Evolutionary conservation across 2,113 vertebrate species (phyloP).

Genomic region (Machaerirhynchus nigripectus): DNA sequence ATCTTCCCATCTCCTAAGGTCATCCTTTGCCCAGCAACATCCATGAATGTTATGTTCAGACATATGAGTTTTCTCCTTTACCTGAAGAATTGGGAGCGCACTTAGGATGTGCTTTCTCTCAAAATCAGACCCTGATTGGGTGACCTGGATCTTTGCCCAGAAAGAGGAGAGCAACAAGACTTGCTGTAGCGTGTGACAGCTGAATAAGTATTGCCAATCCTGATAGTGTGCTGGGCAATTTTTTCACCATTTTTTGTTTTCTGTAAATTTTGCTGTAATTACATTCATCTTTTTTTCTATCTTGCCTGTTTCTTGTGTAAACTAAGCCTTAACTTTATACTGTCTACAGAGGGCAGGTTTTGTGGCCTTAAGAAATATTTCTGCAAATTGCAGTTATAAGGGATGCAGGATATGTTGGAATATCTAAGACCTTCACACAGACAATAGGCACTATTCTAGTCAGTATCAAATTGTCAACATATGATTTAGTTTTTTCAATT

Average conservation of each 20-base stretch:
- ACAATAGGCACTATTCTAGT: background rate
- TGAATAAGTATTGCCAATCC: background rate
- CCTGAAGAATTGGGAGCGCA: background rate
- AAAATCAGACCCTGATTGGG: background rate
- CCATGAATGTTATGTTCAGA: background rate
- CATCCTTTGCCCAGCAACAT: background rate
- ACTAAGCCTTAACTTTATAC: background rate
- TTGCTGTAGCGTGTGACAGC: background rate
- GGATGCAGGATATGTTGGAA: background rate
- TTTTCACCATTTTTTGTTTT: background rate
- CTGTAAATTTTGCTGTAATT: background rate
- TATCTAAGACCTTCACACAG: background rate
- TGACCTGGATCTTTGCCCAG: background rate
- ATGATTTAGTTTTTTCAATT: background rate
- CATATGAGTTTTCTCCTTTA: background rate
- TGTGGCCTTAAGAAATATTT: background rate
- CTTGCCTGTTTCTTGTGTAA: background rate
- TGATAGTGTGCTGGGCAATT: accelerated
- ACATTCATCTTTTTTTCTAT: background rate
- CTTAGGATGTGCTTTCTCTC: background rate
- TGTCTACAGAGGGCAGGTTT: background rate
- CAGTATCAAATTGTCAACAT: background rate
- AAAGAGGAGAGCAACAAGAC: background rate
- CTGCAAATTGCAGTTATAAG: background rate
- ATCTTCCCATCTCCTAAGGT: background rate